Conservation (phyloP, 2,888 invertebrate genomes). For the Hyposoter dolosus region DNA sequence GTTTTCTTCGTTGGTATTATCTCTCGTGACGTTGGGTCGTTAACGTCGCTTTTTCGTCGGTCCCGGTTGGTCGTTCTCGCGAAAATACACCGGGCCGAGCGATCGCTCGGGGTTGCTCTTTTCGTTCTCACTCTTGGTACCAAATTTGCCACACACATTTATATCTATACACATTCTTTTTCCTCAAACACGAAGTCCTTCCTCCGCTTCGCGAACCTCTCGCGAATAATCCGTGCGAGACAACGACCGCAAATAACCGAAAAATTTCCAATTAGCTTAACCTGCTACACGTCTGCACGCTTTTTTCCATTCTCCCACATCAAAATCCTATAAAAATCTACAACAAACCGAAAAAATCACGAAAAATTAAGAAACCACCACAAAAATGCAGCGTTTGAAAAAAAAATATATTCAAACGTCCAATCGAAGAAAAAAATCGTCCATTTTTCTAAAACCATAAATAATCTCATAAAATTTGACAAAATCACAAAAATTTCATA, state of each 20-base stretch:
- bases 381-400: constrained; percentile 46
- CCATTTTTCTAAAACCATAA: too few relatives aligned
- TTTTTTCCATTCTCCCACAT: constrained; percentile 12
- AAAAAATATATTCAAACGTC: too few relatives aligned
- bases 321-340: constrained; percentile 11
- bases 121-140: constrained; percentile 68
- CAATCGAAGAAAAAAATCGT: too few relatives aligned
- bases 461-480: too few relatives aligned
- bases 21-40: constrained; percentile 80
- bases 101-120: constrained; percentile 73
- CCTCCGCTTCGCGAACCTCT: constrained; percentile 6
- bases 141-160: neutral
- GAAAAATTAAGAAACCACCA: neutral
- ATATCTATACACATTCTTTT: neutral
- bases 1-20: constrained; percentile 76
- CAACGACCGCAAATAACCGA: constrained; percentile 57
- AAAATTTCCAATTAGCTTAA: constrained; percentile 63
- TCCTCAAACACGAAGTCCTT: constrained; percentile 1
- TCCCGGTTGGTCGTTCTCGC: constrained; percentile 66
- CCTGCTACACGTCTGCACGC: constrained; percentile 31
- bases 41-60: constrained; percentile 71
- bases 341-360: neutral
- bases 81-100: constrained; percentile 49
- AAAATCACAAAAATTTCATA: too few relatives aligned
- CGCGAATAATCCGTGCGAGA: constrained; percentile 49